A percentile compares a stretch with the other conserved stretches of the same genome.
These are phyloP conservation scores for Eupleurogrammus muticus DNA, from an alignment of 2,797 vertebrate genomes.

Conservation along the genomic window DNA sequence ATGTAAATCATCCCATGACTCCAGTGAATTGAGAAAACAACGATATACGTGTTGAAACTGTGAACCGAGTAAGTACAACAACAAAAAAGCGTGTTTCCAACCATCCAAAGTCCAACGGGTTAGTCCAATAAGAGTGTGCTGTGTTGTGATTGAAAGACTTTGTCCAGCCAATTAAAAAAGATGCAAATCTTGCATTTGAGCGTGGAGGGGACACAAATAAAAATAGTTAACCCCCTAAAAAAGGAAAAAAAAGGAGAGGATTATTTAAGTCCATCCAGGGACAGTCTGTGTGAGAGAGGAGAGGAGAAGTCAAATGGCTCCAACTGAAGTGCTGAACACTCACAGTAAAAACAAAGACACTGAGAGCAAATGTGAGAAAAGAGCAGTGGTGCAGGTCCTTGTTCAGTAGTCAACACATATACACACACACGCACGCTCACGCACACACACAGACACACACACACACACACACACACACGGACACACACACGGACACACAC, in stretches of 20 bases:
- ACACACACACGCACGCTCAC: constrained; percentile 1
- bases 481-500: constrained; percentile 15
- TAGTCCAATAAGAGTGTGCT: constrained; percentile 35
- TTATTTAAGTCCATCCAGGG: constrained; percentile 21
- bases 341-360: constrained; percentile 42
- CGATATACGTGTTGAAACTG: constrained; percentile 32
- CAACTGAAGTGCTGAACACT: constrained; percentile 55
- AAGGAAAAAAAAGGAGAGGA: neutral
- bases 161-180: constrained; percentile 37
- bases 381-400: constrained; percentile 72
- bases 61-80: constrained; percentile 15
- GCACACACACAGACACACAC: constrained; percentile 8
- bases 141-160: constrained; percentile 20
- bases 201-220: constrained; percentile 17
- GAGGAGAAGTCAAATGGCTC: constrained; percentile 47
- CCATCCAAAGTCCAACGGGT: constrained; percentile 40
- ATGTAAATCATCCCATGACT: constrained; percentile 48
- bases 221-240: constrained; percentile 27
- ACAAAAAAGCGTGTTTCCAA: constrained; percentile 40
- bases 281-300: constrained; percentile 38
- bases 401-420: constrained; percentile 73
- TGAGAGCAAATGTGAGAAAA: constrained; percentile 41
- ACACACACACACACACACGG: constrained; percentile 17
- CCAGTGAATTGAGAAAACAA: constrained; percentile 51
- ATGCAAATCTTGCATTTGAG: constrained; percentile 33